Conservation (phyloP, 92 coral and sea anemone species). For the Phenganax marumi region DNA sequence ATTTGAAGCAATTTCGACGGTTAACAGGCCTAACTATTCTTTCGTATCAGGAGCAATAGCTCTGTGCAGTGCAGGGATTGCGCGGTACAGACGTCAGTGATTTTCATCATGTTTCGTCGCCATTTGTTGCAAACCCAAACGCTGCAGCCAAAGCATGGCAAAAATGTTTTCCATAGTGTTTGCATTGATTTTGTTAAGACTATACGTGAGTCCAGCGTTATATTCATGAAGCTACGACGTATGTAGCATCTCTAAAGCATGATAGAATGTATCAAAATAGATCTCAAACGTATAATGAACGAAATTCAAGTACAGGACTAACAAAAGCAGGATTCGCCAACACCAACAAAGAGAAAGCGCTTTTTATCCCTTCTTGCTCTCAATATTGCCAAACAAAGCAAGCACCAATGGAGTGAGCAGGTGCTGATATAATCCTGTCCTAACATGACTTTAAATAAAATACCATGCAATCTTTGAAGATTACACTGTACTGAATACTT, state of each 20-base stretch:
- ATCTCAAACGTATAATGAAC: conserved; percentile 36
- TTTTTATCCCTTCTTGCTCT: conserved; percentile 36
- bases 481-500: too few relatives aligned
- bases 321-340: conserved; percentile 26
- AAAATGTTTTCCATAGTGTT: too few relatives aligned
- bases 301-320: conserved; percentile 3
- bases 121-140: too few relatives aligned
- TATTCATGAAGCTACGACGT: not conserved
- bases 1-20: too few relatives aligned
- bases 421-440: not conserved
- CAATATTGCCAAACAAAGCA: conserved; percentile 32
- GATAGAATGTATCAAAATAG: conserved; percentile 34
- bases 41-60: too few relatives aligned
- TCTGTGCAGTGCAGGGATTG: too few relatives aligned
- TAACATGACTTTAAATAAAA: not conserved
- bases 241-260: not conserved
- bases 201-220: not conserved
- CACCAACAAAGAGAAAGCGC: conserved; percentile 32
- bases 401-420: conserved; percentile 44
- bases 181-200: not conserved
- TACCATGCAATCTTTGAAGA: not conserved
- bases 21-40: too few relatives aligned
- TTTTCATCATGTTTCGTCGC: too few relatives aligned
- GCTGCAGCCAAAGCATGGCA: too few relatives aligned
- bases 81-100: too few relatives aligned